A percentile compares a stretch with the other conserved stretches of the same genome.
Evolutionary conservation across 1,140 invertebrate species (phyloP).

Genomic region (Drosophila truncata): DNA sequence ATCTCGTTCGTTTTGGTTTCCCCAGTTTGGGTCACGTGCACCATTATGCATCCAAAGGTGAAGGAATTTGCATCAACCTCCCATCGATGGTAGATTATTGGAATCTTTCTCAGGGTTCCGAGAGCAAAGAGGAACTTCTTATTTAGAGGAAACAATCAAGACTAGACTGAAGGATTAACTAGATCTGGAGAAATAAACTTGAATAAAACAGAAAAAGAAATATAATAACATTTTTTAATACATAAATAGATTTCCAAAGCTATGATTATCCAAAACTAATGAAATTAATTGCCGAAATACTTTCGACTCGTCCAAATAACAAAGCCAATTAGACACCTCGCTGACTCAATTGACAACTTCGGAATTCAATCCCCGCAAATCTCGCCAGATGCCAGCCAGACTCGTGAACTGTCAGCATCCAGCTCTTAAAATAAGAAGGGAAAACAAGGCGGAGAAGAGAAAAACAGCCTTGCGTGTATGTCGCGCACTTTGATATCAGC

Average conservation of each 20-base stretch:
- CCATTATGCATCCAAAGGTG: slow-evolving; percentile 16
- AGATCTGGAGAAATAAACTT: too few species aligned
- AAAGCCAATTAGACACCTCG: slow-evolving; percentile 56
- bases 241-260: not conserved
- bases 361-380: slow-evolving; percentile 36
- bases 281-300: not conserved
- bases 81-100: slow-evolving; percentile 6
- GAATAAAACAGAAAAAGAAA: too few species aligned
- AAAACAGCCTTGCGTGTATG: slow-evolving; percentile 70
- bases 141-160: not conserved
- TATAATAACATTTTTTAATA: not conserved
- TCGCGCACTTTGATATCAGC: slow-evolving; percentile 73
- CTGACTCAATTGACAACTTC: slow-evolving; percentile 40
- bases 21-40: slow-evolving; percentile 12
- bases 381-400: slow-evolving; percentile 62
- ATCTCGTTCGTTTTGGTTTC: not conserved
- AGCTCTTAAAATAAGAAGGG: slow-evolving; percentile 8
- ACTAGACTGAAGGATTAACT: not conserved
- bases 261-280: not conserved
- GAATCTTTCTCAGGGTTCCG: not conserved
- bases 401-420: slow-evolving; percentile 69
- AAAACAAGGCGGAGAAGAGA: not conserved
- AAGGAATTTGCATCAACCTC: slow-evolving; percentile 8
- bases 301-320: slow-evolving; percentile 18
- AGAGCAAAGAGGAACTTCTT: not conserved